Percentiles rank a stretch among this genome's conserved stretches.
These are phyloP conservation scores for Camponotus floridanus DNA, from an alignment of 1,140 invertebrate species.

Conservation along the genomic window DNA sequence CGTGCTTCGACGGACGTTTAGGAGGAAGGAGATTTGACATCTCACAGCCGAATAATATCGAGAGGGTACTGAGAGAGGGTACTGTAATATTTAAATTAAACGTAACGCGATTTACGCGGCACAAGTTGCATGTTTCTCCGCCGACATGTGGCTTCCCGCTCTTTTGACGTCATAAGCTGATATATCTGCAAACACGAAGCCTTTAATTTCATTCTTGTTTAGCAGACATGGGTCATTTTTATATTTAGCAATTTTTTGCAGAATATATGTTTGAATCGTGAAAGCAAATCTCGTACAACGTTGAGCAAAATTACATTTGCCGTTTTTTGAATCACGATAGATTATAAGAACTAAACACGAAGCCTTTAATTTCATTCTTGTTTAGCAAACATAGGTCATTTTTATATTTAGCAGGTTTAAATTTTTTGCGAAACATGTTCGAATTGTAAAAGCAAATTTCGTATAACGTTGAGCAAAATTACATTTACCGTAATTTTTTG, in stretches of 20 bases:
- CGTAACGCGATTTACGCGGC: not conserved
- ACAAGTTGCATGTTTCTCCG: not conserved
- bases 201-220: not conserved
- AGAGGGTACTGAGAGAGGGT: not conserved
- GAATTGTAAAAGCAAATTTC: not conserved
- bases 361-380: no score
- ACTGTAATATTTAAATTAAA: conserved; percentile 12
- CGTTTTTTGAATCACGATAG: not conserved
- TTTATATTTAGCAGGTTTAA: no score
- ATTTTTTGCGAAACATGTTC: not conserved
- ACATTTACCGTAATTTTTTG: conserved; percentile 27
- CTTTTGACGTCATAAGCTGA: conserved; percentile 20
- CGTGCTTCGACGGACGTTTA: no score
- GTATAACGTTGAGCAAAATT: not conserved
- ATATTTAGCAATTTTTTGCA: not conserved
- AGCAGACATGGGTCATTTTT: no score
- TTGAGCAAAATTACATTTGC: not conserved
- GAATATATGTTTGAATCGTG: no score
- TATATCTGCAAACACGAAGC: conserved; percentile 3
- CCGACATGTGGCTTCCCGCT: not conserved
- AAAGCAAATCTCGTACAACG: not conserved
- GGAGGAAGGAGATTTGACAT: not conserved
- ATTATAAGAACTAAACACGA: no score
- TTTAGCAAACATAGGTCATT: no score
- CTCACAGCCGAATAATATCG: not conserved